Conservation (phyloP, 2,113 vertebrate species). For the Cariama cristata region DNA sequence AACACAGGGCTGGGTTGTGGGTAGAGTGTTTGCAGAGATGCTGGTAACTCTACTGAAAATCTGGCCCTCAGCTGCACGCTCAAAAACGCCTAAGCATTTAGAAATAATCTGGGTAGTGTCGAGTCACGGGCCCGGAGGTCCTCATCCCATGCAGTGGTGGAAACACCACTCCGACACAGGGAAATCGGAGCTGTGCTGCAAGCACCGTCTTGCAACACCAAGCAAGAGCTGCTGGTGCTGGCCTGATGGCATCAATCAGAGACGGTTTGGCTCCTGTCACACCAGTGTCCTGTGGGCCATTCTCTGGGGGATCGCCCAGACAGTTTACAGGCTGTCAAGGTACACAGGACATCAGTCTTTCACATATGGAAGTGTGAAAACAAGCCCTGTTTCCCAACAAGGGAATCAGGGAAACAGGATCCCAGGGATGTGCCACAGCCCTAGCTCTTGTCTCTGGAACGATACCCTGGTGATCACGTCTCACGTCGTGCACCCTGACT, state of each 20-base stretch:
- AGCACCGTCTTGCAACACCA: not conserved
- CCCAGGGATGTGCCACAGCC: not conserved
- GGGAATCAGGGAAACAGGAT: too few species aligned
- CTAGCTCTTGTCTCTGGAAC: not conserved
- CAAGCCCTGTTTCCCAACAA: not conserved
- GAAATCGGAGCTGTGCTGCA: not conserved
- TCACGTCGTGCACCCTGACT: fast-evolving
- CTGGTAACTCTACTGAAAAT: not conserved
- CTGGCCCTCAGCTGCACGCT: not conserved
- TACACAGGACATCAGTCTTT: fast-evolving
- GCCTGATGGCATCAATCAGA: not conserved
- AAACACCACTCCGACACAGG: fast-evolving
- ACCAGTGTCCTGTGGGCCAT: not conserved
- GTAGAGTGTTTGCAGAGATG: not conserved
- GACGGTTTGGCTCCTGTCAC: not conserved
- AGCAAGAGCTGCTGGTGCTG: not conserved
- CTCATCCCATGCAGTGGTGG: not conserved
- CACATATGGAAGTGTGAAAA: not conserved
- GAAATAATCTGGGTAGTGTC: not conserved
- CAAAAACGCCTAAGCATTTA: not conserved
- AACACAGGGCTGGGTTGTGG: not conserved
- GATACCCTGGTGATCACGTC: fast-evolving
- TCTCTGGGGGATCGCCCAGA: not conserved
- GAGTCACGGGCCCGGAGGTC: fast-evolving
- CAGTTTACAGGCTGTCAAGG: not conserved